Evolutionary conservation across 2,113 vertebrate genomes (phyloP).

Genomic region (Anolis sagrei): DNA sequence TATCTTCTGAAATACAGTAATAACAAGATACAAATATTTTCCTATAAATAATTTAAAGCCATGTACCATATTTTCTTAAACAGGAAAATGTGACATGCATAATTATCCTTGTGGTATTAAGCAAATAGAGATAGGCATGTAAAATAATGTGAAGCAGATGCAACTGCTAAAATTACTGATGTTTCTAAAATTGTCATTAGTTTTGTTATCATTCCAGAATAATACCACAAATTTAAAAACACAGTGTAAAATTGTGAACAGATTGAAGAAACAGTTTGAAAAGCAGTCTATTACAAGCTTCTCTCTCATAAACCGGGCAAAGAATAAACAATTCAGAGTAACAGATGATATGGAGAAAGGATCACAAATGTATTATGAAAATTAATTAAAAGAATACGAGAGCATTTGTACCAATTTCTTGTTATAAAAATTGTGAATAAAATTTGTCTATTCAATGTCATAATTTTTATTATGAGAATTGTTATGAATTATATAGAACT

Average conservation of each 20-base stretch:
- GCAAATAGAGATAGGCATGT: not conserved
- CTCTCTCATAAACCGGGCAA: not conserved
- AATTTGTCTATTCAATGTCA: not conserved
- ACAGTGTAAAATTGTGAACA: not conserved
- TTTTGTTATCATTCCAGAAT: not conserved
- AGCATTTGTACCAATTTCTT: not conserved
- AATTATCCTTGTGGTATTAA: not conserved
- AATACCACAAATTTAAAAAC: not conserved
- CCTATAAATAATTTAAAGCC: not conserved
- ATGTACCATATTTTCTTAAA: not conserved
- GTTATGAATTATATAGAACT: not conserved
- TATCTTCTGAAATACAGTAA: not conserved
- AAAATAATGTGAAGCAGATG: not conserved
- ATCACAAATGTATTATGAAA: not conserved
- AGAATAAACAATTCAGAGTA: not conserved
- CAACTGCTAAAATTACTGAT: not conserved
- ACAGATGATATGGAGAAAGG: not conserved
- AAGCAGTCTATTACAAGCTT: not conserved
- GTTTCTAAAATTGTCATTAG: not conserved
- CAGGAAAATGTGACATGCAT: not conserved
- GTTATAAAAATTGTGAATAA: not conserved
- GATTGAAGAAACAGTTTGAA: not conserved
- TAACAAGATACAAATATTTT: not conserved
- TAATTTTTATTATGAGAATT: not conserved
- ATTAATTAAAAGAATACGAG: slow-evolving; percentile 22